Conservation (phyloP, 1,140 invertebrate genomes). For the Orius insidiosus region DNA sequence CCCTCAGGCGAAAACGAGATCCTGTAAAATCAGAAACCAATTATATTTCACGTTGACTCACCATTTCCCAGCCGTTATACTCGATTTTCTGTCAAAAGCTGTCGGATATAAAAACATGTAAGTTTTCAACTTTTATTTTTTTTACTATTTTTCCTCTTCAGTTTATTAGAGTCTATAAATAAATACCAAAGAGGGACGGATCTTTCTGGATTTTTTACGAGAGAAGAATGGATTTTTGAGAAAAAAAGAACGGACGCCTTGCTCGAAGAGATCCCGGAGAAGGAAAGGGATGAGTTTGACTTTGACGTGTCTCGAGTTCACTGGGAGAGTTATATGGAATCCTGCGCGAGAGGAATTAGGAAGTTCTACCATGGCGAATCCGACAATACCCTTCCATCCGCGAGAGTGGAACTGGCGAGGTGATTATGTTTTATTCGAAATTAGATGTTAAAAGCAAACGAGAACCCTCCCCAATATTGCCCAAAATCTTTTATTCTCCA, state of each 20-base stretch:
- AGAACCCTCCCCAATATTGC: too few relatives aligned
- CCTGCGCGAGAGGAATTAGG: constrained; percentile 29
- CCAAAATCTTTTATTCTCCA: too few relatives aligned
- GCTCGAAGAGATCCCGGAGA: constrained; percentile 28
- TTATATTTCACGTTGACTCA: constrained; percentile 24
- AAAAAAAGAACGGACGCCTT: constrained; percentile 35
- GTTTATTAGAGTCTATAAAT: constrained; percentile 15
- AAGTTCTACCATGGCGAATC: constrained; percentile 30
- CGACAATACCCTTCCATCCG: neutral
- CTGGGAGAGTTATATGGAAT: constrained; percentile 28
- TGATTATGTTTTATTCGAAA: too few relatives aligned
- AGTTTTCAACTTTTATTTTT: constrained; percentile 18
- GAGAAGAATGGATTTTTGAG: constrained; percentile 41
- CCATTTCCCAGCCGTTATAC: constrained; percentile 35
- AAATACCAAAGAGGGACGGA: constrained; percentile 36
- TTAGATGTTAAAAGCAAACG: too few relatives aligned
- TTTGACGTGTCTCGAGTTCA: constrained; percentile 32
- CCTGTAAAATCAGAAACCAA: constrained; percentile 30
- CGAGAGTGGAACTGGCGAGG: neutral
- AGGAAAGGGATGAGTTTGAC: constrained; percentile 35
- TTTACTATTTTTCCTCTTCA: neutral
- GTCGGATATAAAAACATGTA: constrained; percentile 30
- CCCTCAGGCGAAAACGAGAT: constrained; percentile 28
- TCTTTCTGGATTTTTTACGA: constrained; percentile 41
- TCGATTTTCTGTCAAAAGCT: constrained; percentile 27